phyloP scores from a whole-genome alignment of 2,113 vertebrate species.

The Pampusana beccarii region DNA sequence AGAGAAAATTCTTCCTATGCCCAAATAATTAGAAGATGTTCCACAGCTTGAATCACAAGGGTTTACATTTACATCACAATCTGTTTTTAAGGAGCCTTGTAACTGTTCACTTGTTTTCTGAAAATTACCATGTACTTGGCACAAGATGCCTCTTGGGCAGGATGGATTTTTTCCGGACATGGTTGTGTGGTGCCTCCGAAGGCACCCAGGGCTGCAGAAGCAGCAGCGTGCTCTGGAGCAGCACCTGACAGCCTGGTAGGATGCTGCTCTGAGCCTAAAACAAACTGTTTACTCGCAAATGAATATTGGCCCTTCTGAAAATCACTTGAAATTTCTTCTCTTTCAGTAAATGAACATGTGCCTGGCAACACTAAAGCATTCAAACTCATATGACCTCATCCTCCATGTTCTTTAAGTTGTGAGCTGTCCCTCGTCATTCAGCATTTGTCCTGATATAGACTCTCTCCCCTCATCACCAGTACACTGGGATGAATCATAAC shows the following conservation, averaged over 20 bases:
- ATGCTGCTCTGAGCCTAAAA: neutral
- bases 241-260: neutral
- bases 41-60: neutral
- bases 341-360: neutral
- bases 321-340: neutral
- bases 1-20: neutral
- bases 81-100: neutral
- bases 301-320: neutral
- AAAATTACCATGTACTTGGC: neutral
- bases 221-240: neutral
- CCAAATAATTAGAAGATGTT: neutral
- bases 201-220: neutral
- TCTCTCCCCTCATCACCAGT: neutral
- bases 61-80: neutral
- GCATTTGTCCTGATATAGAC: constrained; percentile 20
- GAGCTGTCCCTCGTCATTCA: constrained; percentile 23
- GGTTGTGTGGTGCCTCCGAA: neutral
- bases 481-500: constrained; percentile 52
- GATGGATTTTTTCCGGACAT: neutral
- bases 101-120: neutral
- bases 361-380: neutral
- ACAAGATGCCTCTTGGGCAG: neutral
- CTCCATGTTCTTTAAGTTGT: neutral
- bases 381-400: constrained; percentile 16
- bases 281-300: neutral